A percentile compares a stretch with the other conserved stretches of the same genome.
Conservation (phyloP, 2,797 vertebrate genomes). For the Tenualosa thibaudeaui region DNA sequence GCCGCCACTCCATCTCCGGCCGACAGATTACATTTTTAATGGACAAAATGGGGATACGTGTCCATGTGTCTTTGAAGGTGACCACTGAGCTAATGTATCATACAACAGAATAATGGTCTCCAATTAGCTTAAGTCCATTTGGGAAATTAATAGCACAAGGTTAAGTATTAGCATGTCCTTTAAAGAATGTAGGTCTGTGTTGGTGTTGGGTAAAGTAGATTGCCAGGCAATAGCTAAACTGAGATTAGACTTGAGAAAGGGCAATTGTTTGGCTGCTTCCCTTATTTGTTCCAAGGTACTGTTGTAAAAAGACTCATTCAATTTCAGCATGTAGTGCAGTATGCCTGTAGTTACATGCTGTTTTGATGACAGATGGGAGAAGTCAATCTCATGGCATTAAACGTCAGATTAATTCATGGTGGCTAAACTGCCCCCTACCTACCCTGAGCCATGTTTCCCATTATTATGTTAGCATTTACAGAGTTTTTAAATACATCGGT, state of each 20-base stretch:
- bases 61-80: constrained; percentile 57
- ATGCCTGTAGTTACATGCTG: background rate
- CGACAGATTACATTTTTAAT: constrained; percentile 37
- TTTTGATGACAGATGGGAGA: background rate
- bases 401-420: background rate
- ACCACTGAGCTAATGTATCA: constrained; percentile 65
- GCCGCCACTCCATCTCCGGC: constrained; percentile 33
- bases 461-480: background rate
- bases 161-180: constrained; percentile 45
- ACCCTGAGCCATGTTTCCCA: background rate
- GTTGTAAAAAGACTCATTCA: background rate
- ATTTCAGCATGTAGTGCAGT: background rate
- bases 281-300: constrained; percentile 2
- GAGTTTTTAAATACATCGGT: background rate
- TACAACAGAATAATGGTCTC: constrained; percentile 70
- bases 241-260: background rate
- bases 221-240: background rate
- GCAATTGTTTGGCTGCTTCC: constrained; percentile 9
- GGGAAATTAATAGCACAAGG: constrained; percentile 50
- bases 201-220: constrained; percentile 25
- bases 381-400: constrained; percentile 13
- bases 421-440: background rate
- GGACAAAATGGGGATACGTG: constrained; percentile 41
- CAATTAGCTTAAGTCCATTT: constrained; percentile 73
- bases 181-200: constrained; percentile 36